A percentile compares a stretch with the other conserved stretches of the same genome.
phyloP scores from a whole-genome alignment of 2,113 vertebrate genomes.

The Notarius quadriscutis region DNA sequence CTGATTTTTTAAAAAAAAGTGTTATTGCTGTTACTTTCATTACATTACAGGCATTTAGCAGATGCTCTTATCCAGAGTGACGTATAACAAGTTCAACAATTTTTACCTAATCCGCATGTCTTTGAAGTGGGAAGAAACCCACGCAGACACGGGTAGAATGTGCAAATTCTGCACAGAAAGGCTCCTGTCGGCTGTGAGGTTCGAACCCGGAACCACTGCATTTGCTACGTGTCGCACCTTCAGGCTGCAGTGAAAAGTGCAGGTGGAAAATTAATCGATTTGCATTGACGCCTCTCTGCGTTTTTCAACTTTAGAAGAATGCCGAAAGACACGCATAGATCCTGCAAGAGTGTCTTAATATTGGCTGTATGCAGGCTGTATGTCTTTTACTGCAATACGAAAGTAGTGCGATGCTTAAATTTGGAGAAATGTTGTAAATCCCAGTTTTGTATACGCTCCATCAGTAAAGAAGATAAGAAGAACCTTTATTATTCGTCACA shows the following conservation, averaged over 20 bases:
- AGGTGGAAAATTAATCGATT: background rate
- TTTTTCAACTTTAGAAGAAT: background rate
- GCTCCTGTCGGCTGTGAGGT: too few relatives aligned
- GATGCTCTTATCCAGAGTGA: too few relatives aligned
- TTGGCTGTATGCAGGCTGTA: background rate
- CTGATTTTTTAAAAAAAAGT: too few relatives aligned
- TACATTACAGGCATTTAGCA: too few relatives aligned
- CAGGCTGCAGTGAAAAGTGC: background rate
- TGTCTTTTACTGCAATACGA: slow-evolving; percentile 27
- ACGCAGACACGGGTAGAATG: too few relatives aligned
- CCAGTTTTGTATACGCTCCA: slow-evolving; percentile 44
- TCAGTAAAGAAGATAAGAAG: too few relatives aligned
- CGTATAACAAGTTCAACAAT: too few relatives aligned
- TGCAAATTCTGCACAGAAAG: too few relatives aligned
- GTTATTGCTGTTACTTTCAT: background rate
- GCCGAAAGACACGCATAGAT: background rate
- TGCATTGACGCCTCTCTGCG: background rate
- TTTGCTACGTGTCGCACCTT: background rate
- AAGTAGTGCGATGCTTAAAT: slow-evolving; percentile 4
- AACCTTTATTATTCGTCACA: too few relatives aligned
- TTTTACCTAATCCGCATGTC: too few relatives aligned
- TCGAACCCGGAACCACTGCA: too few relatives aligned
- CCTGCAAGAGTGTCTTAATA: background rate
- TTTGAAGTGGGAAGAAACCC: too few relatives aligned
- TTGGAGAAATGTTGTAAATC: slow-evolving; percentile 29